A percentile compares a stretch with the other conserved stretches of the same genome.
Conservation (phyloP, 2,797 vertebrate genomes). For the Manis javanica region DNA sequence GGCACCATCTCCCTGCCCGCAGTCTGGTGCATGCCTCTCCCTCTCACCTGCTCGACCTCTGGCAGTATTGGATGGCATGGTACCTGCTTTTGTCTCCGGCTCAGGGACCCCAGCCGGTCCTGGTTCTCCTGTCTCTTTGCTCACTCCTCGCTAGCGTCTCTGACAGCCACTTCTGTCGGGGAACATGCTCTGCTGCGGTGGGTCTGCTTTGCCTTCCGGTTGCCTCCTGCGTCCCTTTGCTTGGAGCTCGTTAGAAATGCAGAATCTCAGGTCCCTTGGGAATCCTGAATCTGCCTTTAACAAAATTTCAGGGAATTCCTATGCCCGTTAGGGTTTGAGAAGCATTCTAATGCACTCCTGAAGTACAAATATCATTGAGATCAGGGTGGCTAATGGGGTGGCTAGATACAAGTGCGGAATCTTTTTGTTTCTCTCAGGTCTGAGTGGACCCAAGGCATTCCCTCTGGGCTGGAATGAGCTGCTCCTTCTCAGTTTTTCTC, state of each 20-base stretch:
- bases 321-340: neutral
- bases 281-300: neutral
- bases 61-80: rapidly evolving
- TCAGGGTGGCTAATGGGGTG: neutral
- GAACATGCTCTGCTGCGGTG: rapidly evolving
- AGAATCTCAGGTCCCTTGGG: neutral
- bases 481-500: neutral
- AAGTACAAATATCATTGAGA: neutral
- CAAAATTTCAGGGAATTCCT: neutral
- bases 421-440: neutral
- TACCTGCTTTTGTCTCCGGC: neutral
- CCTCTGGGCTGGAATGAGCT: neutral
- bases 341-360: neutral
- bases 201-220: rapidly evolving
- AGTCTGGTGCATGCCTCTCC: neutral
- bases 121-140: neutral
- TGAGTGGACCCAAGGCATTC: too few species aligned
- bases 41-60: neutral
- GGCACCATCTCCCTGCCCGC: rapidly evolving
- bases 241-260: neutral
- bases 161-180: rapidly evolving
- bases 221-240: rapidly evolving
- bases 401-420: too few species aligned
- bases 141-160: neutral
- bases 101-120: rapidly evolving